Evolutionary conservation across 2,113 vertebrate species (phyloP).

Genomic region (Clinocottus analis): DNA sequence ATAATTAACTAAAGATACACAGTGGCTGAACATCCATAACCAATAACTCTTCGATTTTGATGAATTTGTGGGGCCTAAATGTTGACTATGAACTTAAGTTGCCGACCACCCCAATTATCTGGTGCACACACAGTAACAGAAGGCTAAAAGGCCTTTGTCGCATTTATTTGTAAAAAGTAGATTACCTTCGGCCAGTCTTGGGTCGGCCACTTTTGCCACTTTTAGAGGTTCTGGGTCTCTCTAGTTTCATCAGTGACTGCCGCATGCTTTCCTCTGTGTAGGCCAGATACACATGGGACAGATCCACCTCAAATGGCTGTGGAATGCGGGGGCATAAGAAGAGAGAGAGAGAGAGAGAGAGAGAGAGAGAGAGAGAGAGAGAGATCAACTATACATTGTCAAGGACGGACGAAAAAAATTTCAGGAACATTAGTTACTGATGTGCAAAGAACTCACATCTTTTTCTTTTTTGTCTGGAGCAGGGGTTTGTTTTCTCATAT

Average conservation of each 20-base stretch:
- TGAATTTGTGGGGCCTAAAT: neutral
- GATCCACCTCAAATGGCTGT: slow-evolving; percentile 96
- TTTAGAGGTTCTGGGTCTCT: slow-evolving; percentile 94
- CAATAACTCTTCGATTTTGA: neutral
- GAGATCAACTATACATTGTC: neutral
- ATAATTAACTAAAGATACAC: slow-evolving; percentile 9
- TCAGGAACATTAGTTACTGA: neutral
- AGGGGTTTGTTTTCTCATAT: slow-evolving; percentile 98
- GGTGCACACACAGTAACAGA: neutral
- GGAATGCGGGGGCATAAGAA: slow-evolving; percentile 14
- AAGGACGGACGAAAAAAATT: neutral
- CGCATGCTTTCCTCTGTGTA: slow-evolving; percentile 98
- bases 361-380: neutral
- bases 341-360: neutral
- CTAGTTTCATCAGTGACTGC: slow-evolving; percentile 95
- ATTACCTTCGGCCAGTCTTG: slow-evolving; percentile 94
- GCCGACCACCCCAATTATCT: neutral
- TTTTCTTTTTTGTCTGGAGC: slow-evolving; percentile 97
- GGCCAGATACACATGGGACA: slow-evolving; percentile 95
- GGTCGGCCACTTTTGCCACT: slow-evolving; percentile 89
- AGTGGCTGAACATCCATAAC: neutral
- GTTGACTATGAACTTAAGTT: neutral
- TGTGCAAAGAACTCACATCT: slow-evolving; percentile 87
- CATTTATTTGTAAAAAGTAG: neutral
- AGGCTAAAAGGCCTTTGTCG: neutral